Base-by-base conservation (phyloP, 2,797 vertebrate genomes). In the Melanotaenia parkinsoni region DNA sequence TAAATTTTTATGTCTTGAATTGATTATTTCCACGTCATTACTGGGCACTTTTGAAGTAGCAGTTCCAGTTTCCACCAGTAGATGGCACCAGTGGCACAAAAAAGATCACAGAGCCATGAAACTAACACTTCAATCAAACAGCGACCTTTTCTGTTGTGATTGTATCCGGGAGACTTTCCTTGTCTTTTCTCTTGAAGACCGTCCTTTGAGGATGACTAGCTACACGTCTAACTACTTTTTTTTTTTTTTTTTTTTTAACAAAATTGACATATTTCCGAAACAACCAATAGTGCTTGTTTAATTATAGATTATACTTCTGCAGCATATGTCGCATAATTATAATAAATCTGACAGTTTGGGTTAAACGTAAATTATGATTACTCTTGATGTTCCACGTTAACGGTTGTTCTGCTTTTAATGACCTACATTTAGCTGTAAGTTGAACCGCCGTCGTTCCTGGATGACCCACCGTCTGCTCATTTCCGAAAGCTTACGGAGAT, bases 401-500 rank as follows among this genome's bases (percentile, higher is more conserved):
- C 5, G 16, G 50, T 18, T 12, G 4, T 50, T 26, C 54, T 13
- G 22, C 13, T 62, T 38, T 26, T 22, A 60, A 58, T 50, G 58
- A 40, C 67, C 50, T 40, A 20, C 45, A 33, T 79, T 57, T 53
- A 6, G n/a, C 26, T 7, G 3, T 20, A 57, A 43, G 18, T 61
- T 65, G 57, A 58, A 50, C 51, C 65, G 57, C 76, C 58, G 74
- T 78, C 80, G 69, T 65, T 85, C 64, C 64, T 67, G 43, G 87
- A 83, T 82, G 76, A 84, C 81, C 84, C 81, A 50, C 70, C 58
- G 86, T 80, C 79, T 83, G 75, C 74, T 80, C 78, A 40, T 90
- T 91, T 91, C 90, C 90, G 91, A 92, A 88, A 70, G 79, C 83
- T 86, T 1, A 80, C 89, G 81, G 87, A 92, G 90, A 89, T 83